Evolutionary conservation across 1,140 invertebrate species (phyloP), one percentile per base, ranked within the genome.

Genomic region (Caerostris darwini): DNA sequence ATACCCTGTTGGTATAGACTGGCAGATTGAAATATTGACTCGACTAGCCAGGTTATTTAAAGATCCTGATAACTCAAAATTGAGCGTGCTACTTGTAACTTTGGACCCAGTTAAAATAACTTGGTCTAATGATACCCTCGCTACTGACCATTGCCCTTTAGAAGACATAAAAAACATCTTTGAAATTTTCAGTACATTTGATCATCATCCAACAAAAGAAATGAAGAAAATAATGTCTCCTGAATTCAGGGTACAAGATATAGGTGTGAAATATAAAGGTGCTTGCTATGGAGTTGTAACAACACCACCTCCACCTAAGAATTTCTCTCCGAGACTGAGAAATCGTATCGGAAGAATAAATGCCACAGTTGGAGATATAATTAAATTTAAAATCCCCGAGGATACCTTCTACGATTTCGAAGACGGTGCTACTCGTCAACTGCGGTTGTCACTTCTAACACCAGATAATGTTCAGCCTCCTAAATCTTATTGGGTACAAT

Each of bases 331-430:
- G 1, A 96, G 97, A 94, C 97, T 97, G 17, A 96, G 98, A 64
- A 98, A 98, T 96, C 98, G 97, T 95, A 97, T 99, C 57, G 98
- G 98, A 96, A 97, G 97, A 58, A 96, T 99, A 53, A 98, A 98
- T 95, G 98, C 97, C 56, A 97, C 97, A 6, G 97, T 97, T 81
- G 98, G 98, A 64, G 97, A 97, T 95, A 96, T 98, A 94, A 96
- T 98, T 5, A 96, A 98, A 0, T 98, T 97, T 95, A 97, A 97
- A 96, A 98, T 99, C 82, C 97, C 95, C 3, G 95, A 98, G 97
- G 98, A 99, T 95, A 98, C 98, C 0, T 99, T 99, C 96, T 98
- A 97, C 95, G 99, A 99, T 96, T 97, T 97, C 1, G 98, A 99
- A 96, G 98, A 98, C 96, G 97, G 97, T 34, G 97, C 97, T 92